Conservation (phyloP, 2,113 vertebrate species). For the Dunckerocampus dactyliophorus region DNA sequence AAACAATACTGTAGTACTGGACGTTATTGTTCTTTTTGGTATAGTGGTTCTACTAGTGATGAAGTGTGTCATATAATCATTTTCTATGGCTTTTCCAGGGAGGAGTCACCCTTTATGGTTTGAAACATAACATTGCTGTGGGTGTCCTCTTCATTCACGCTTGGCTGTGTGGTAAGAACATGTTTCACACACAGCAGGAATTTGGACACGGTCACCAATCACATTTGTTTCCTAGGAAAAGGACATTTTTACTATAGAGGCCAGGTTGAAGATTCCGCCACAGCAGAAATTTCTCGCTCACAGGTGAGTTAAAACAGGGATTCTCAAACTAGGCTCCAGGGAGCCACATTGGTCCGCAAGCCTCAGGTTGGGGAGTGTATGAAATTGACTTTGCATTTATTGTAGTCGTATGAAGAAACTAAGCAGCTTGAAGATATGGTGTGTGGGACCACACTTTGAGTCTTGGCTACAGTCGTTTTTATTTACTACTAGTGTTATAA, state of each 20-base stretch:
- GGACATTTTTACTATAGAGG: constrained; percentile 72
- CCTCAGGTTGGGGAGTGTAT: too few species aligned
- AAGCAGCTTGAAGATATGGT: too few species aligned
- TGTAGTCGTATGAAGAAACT: too few species aligned
- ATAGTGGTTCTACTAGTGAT: too few species aligned
- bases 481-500: too few species aligned
- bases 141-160: constrained; percentile 76
- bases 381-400: not conserved
- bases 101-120: constrained; percentile 69
- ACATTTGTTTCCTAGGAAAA: constrained; percentile 48
- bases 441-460: too few species aligned
- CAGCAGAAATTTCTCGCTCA: constrained; percentile 76
- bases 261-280: constrained; percentile 76
- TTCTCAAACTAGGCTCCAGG: not conserved
- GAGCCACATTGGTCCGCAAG: too few species aligned
- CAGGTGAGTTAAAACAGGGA: constrained; percentile 53
- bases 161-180: constrained; percentile 73
- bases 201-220: not conserved
- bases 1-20: too few species aligned
- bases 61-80: too few species aligned
- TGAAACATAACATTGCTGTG: constrained; percentile 73
- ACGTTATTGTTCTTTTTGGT: too few species aligned
- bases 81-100: constrained; percentile 45
- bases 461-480: too few species aligned
- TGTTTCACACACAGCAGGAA: not conserved